Evolutionary conservation across 2,113 vertebrate genomes (phyloP), one percentile per base, ranked within the genome.

Genomic region (Pseudolaguvia tuberculata): DNA sequence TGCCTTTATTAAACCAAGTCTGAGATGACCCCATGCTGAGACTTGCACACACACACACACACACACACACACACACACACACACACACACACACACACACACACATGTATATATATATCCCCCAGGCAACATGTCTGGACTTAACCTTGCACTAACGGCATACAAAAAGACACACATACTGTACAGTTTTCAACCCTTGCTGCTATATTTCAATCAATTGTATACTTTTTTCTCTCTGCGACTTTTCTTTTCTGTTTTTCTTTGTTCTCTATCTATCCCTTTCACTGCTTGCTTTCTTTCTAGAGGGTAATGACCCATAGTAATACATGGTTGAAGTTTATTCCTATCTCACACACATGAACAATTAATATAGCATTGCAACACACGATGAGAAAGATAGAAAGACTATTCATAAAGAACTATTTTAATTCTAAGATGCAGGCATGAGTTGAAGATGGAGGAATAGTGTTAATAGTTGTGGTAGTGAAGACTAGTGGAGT

Each of bases 61-160:
- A 79, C 58, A 72, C 47, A 51, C 70, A 50, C 57, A 23, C 48
- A 59, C 66, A 42, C 61, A 87, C 79, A 80, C 45, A 68, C 70
- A 73, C 55, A 51, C 61, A 66, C 48, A 29, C 25, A 68, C 15
- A 82, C 83, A 81, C 79, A n/a, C 56, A 62, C 51, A 21, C 53
- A 57, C 52, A 67, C 23, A 50, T 23, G 48, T 53, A 48, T 42
- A 83, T 82, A n/a, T 83, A 25, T 69, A 83, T 83, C 84, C 88
- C 85, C 83, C 81, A 79, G 87, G 86, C 86, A 84, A 82, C 83
- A 81, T 82, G 84, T 89, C 82, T 88, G 84, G 85, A 85, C 80
- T 80, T 76, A 80, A 80, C 79, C 77, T 80, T 75, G 72, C 79
- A 70, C 76, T 58, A 50, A 18, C 39, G 15, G 45, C 39, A 68